Percentiles rank a stretch among this genome's conserved stretches.
Evolutionary conservation across 2,797 vertebrate species (phyloP).

Genomic region (Parambassis ranga): DNA sequence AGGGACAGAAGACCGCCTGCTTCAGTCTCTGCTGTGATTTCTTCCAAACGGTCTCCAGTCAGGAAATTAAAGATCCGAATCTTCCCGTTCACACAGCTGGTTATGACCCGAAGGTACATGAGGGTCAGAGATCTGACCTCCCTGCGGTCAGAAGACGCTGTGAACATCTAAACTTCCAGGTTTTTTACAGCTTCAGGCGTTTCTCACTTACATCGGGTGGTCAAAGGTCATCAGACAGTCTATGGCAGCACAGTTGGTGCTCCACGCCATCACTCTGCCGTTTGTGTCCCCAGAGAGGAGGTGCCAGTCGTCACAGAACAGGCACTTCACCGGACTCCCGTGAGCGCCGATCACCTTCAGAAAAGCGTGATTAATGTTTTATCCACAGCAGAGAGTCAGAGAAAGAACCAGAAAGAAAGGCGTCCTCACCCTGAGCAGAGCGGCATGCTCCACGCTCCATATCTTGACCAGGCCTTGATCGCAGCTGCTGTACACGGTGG

Average conservation of each 20-base stretch:
- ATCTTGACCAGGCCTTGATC: conserved; percentile 84
- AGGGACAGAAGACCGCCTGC: conserved; percentile 80
- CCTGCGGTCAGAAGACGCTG: conserved; percentile 60
- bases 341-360: conserved; percentile 82
- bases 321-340: conserved; percentile 81
- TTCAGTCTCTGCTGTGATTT: conserved; percentile 74
- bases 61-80: conserved; percentile 89
- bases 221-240: conserved; percentile 82
- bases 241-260: conserved; percentile 75
- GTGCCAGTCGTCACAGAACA: conserved; percentile 87
- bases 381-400: fast-evolving
- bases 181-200: neutral
- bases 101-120: conserved; percentile 87
- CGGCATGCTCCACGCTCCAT: conserved; percentile 76
- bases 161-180: neutral
- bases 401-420: too few relatives aligned
- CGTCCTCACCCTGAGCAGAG: conserved; percentile 84
- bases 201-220: conserved; percentile 83
- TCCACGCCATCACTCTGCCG: conserved; percentile 87
- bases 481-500: conserved; percentile 83
- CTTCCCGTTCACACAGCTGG: conserved; percentile 87
- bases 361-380: neutral
- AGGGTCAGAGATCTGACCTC: conserved; percentile 84
- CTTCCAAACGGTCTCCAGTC: conserved; percentile 83
- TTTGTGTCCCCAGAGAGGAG: conserved; percentile 83